Evolutionary conservation across 2,113 vertebrate genomes (phyloP).

Genomic region (Pitta sordida): DNA sequence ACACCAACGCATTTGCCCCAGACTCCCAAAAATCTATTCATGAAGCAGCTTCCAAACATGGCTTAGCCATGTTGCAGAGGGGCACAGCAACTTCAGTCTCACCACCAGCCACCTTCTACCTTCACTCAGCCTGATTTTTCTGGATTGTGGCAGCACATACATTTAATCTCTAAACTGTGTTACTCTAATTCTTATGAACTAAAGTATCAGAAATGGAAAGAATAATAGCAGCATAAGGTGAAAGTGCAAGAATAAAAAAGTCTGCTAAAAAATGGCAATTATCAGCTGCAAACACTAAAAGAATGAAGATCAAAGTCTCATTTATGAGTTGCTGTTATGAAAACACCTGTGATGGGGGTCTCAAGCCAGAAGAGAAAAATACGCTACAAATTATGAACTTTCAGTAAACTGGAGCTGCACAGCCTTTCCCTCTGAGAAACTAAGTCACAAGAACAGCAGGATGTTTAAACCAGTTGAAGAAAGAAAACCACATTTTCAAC

Average conservation of each 20-base stretch:
- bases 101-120: background rate
- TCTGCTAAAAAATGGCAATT: background rate
- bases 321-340: background rate
- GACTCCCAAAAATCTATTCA: background rate
- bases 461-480: background rate
- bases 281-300: background rate
- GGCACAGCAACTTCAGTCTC: background rate
- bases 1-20: background rate
- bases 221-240: background rate
- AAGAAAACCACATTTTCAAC: background rate
- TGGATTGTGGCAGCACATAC: fast-evolving
- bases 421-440: background rate
- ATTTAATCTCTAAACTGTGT: background rate
- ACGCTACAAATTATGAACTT: background rate
- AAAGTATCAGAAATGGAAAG: background rate
- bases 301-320: background rate
- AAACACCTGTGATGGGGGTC: background rate
- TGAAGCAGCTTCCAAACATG: background rate
- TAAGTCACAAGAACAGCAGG: background rate
- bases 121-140: background rate
- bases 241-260: background rate
- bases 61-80: background rate
- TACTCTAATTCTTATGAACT: background rate
- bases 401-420: background rate
- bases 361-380: background rate